Percentiles rank a stretch among this genome's conserved stretches.
These are phyloP conservation scores for Tinamus major DNA, from an alignment of 2,797 vertebrate genomes.

Conservation along the genomic window DNA sequence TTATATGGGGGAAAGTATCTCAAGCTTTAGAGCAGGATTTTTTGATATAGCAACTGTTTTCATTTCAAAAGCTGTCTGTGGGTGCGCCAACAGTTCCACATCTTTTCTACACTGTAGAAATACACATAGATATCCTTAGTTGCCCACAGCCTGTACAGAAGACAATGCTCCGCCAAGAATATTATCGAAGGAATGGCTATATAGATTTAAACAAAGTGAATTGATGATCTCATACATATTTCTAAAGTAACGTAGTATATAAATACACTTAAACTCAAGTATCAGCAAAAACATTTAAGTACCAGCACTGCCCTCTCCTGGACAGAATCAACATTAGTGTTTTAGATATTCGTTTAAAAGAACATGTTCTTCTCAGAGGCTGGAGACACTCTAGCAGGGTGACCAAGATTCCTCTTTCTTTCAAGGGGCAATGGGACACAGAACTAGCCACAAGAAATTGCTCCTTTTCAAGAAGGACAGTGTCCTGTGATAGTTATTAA, in stretches of 20 bases:
- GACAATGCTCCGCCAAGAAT: neutral
- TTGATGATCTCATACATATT: neutral
- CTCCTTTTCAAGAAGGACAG: neutral
- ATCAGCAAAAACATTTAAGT: neutral
- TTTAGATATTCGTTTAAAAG: rapidly evolving
- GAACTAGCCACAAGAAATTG: neutral
- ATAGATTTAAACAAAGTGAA: neutral
- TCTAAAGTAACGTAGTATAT: neutral
- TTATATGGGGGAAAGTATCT: neutral
- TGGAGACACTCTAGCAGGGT: no score
- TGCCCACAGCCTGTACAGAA: neutral
- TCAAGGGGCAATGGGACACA: neutral
- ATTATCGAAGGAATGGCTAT: neutral
- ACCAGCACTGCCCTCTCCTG: neutral
- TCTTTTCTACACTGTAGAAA: neutral
- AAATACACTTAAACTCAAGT: neutral
- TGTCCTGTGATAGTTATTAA: rapidly evolving
- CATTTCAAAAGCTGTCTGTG: rapidly evolving
- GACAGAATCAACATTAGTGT: neutral
- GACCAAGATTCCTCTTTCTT: neutral
- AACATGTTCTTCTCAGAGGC: neutral
- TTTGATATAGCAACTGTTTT: rapidly evolving
- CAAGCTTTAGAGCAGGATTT: neutral
- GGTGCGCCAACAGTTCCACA: rapidly evolving
- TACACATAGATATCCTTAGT: neutral